Conservation (phyloP, 2,113 vertebrate species). For the Neotragus moschatus region DNA sequence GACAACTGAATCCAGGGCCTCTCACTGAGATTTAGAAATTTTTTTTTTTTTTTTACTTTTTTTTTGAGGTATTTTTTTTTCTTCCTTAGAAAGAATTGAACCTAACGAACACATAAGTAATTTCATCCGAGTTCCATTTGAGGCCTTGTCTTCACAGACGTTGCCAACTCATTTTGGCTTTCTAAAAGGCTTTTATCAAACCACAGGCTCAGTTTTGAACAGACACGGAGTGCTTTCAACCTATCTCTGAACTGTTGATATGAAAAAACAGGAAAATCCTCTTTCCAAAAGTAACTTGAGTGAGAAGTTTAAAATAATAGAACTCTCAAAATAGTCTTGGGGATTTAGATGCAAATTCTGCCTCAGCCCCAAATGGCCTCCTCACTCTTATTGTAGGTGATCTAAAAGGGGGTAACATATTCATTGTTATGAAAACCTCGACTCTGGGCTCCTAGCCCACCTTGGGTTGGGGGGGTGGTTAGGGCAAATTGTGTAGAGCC, state of each 20-base stretch:
- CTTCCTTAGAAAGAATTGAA: conserved; percentile 8
- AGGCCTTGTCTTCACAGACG: conserved; percentile 9
- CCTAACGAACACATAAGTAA: conserved; percentile 19
- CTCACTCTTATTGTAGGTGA: not conserved
- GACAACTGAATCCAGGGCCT: not conserved
- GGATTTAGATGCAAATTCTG: not conserved
- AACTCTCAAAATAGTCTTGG: not conserved
- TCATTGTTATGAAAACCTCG: not conserved
- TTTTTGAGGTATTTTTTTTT: not conserved
- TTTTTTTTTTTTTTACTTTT: not conserved
- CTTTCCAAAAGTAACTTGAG: conserved; percentile 51
- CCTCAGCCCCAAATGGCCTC: not conserved
- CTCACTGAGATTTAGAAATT: not conserved
- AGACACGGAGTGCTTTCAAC: conserved; percentile 32
- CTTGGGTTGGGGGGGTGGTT: not conserved
- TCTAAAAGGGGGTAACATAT: not conserved
- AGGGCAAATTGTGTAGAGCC: not conserved
- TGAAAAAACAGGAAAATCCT: conserved; percentile 44
- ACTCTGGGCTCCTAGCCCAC: not conserved
- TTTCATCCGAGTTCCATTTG: conserved; percentile 24
- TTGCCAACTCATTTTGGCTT: conserved; percentile 50
- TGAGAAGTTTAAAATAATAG: conserved; percentile 17
- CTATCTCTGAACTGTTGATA: conserved; percentile 30
- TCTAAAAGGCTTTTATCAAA: conserved; percentile 56
- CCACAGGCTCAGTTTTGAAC: conserved; percentile 30